phyloP scores from a whole-genome alignment of 2,888 invertebrate species.

The Noctuana brunneofusca region DNA sequence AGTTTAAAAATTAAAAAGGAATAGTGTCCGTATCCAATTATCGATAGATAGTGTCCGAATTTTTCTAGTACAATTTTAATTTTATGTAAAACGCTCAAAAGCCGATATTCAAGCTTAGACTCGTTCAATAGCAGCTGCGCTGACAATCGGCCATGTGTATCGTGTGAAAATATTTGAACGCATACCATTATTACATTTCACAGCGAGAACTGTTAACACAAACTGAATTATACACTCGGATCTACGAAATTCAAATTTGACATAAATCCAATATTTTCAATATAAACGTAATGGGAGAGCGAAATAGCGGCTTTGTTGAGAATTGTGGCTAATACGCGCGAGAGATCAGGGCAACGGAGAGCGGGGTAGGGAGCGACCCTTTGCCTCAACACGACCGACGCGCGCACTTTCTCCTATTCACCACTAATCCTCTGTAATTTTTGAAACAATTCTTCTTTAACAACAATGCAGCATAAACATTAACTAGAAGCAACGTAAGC shows the following conservation, averaged over 20 bases:
- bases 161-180: constrained; percentile 23
- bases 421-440: constrained; percentile 20
- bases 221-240: constrained; percentile 26
- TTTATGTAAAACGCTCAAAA: not conserved
- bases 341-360: constrained; percentile 47
- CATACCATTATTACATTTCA: constrained; percentile 21
- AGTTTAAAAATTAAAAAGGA: no score
- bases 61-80: not conserved
- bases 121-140: constrained; percentile 15
- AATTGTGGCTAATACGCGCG: constrained; percentile 55
- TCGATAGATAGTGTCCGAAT: no score
- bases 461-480: constrained; percentile 6
- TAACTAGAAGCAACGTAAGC: not conserved
- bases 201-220: constrained; percentile 9
- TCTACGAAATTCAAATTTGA: constrained; percentile 21
- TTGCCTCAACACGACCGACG: constrained; percentile 52
- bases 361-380: constrained; percentile 44
- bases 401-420: constrained; percentile 49
- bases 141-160: constrained; percentile 10
- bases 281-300: constrained; percentile 41
- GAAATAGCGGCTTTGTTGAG: constrained; percentile 45
- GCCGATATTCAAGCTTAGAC: constrained; percentile 6
- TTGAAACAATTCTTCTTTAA: not conserved
- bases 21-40: no score
- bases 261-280: constrained; percentile 34